Evolutionary conservation across 2,113 vertebrate genomes (phyloP).

Genomic region (rat (Rattus norvegicus)): DNA sequence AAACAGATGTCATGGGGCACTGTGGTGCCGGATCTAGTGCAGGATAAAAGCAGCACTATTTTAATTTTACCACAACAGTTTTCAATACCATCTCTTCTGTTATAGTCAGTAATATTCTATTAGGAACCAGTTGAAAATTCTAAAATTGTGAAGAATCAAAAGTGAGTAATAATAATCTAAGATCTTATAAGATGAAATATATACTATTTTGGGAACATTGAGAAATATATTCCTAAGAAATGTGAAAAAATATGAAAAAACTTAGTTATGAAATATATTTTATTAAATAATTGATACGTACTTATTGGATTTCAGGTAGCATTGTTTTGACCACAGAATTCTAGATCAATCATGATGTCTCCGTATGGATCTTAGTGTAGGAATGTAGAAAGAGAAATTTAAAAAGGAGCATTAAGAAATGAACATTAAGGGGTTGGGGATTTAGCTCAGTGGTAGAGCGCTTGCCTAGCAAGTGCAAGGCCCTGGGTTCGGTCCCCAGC

Average conservation of each 20-base stretch:
- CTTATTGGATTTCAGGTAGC: background rate
- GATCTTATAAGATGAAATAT: background rate
- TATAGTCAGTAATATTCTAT: background rate
- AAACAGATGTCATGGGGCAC: too few species aligned
- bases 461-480: too few species aligned
- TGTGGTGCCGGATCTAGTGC: too few species aligned
- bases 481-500: too few species aligned
- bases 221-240: background rate
- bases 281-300: background rate
- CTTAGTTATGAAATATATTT: background rate
- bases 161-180: background rate
- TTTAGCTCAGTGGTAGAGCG: too few species aligned
- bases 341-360: background rate
- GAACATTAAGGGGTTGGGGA: too few species aligned
- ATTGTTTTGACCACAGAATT: background rate
- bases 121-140: background rate
- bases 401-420: background rate
- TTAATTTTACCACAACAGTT: too few species aligned
- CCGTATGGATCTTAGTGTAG: background rate
- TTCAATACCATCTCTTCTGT: background rate
- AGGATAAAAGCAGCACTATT: too few species aligned
- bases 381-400: background rate
- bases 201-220: background rate
- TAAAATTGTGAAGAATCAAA: background rate
- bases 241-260: constrained; percentile 1